phyloP scores from a whole-genome alignment of 2,113 vertebrate species.

The Pelecanus crispus region DNA sequence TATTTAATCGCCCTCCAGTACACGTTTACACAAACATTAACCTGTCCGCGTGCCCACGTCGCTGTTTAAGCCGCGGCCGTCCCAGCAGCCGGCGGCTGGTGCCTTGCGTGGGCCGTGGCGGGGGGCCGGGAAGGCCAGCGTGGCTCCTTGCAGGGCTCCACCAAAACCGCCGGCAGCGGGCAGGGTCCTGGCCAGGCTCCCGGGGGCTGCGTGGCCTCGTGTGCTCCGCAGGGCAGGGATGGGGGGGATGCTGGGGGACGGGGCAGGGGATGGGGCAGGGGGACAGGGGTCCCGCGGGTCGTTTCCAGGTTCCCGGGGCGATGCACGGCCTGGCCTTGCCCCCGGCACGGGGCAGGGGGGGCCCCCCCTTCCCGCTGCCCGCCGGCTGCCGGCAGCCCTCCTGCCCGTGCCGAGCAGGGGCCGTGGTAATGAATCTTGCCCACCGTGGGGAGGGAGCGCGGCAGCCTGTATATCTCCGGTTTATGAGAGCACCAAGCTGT shows the following conservation, averaged over 20 bases:
- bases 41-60: accelerated
- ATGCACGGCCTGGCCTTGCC: neutral
- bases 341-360: neutral
- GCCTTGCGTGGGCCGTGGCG: neutral
- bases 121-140: neutral
- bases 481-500: constrained; percentile 46
- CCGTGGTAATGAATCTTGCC: neutral
- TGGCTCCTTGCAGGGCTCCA: neutral
- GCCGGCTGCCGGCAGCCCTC: neutral
- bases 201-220: accelerated
- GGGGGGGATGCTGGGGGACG: accelerated
- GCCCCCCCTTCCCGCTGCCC: accelerated
- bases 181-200: neutral
- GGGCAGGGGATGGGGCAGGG: neutral
- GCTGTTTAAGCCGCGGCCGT: accelerated
- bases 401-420: accelerated
- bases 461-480: neutral
- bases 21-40: neutral
- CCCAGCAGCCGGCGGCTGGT: neutral
- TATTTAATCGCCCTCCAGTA: neutral
- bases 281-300: accelerated
- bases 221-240: accelerated
- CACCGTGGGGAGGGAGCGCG: neutral
- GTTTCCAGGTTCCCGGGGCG: accelerated
- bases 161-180: neutral